phyloP scores from a whole-genome alignment of 2,113 vertebrate species.

The Gallinago media region DNA sequence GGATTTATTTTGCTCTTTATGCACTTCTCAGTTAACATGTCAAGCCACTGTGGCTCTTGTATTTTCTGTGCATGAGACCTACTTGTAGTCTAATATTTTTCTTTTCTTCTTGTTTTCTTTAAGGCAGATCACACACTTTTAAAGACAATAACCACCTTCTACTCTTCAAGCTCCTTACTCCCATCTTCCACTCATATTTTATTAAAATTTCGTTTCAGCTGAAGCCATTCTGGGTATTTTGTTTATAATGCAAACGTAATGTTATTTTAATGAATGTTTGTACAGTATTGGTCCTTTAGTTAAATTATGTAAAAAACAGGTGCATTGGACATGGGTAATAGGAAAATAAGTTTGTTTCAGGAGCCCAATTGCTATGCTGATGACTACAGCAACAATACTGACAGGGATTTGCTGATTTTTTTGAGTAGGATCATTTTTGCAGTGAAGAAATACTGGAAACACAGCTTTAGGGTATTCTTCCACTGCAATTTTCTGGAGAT shows the following conservation, averaged over 20 bases:
- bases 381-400: neutral
- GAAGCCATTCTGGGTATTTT: neutral
- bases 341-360: conserved; percentile 35
- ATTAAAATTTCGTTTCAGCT: neutral
- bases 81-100: neutral
- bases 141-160: neutral
- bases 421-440: neutral
- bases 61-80: neutral
- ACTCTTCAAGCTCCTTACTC: neutral
- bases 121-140: neutral
- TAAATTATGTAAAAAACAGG: conserved; percentile 12
- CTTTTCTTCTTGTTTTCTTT: neutral
- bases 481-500: neutral
- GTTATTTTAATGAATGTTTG: conserved; percentile 16
- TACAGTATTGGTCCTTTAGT: neutral
- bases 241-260: neutral
- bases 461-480: neutral
- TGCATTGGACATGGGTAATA: neutral
- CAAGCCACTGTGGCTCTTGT: neutral
- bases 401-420: neutral
- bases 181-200: neutral
- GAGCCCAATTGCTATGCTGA: neutral
- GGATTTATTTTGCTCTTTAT: neutral
- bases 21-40: neutral
- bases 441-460: neutral